Base-by-base conservation (phyloP, 2,888 invertebrate species). In the Cordilura impudica region DNA sequence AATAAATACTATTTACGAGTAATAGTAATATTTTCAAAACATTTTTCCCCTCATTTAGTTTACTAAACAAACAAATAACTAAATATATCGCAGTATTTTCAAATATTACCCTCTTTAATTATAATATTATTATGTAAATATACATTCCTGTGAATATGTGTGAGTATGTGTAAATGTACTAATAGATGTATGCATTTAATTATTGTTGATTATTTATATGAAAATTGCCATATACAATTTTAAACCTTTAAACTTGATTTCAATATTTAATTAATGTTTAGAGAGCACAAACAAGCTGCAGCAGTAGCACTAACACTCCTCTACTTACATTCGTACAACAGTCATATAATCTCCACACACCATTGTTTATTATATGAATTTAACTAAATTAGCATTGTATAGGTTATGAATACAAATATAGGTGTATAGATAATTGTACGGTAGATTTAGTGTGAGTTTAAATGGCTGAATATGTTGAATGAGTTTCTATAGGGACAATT, bases 231-330 rank as follows among this genome's bases (percentile, higher is more conserved):
- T 77, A 47, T 14, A 66, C 66, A 65, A 61, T 53, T 66, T 71
- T 54, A 71, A 77, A 66, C 71, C 71, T 71, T 71, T 71, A 66
- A 77, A 77, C 60, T 66, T 77, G 66, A 77, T 77, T 71, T 77
- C 66, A 77, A 77, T 71, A 71, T 77, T 71, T 71, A 71, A 71
- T 77, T 77, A 71, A 77, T 71, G 12, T 39, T 4, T 39, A 39
- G 31, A 31, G 12, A 31, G 31, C 31, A 31, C 2, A 31, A 31
- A 10, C 12, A 31, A 31, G 26, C 26, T 4, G 4, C 26, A 26
- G 26, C 26, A 26, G 3, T 26, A 26, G 26, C 6, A 26, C 26
- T 6, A 26, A 26, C 26, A 26, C 4, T 4, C 26, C 26, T 26
- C 26, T 26, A 6, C 26, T 26, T 4, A 26, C 6, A 26, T 26